Evolutionary conservation across 2,797 vertebrate species (phyloP), one percentile per base, ranked within the genome.

Genomic region (Pipistrellus kuhlii): DNA sequence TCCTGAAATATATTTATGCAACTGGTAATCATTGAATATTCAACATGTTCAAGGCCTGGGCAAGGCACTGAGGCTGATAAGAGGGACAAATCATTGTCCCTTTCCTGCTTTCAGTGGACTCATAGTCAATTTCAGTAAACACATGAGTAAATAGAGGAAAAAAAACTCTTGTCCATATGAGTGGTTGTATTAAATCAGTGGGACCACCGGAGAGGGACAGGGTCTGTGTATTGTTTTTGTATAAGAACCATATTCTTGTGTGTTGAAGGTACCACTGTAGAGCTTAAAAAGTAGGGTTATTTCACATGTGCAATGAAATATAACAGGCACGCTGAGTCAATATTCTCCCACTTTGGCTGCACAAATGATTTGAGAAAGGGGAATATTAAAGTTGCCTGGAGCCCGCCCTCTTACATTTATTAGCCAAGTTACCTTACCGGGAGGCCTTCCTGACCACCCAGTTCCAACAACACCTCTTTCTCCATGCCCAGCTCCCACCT

Each of bases 341-440:
- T 71, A 15, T 18, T 83, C 59, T 83, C 44, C 25, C 38, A 68
- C 5, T 53, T 80, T 23, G 38, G 32, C 35, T 38, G 23, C n/a
- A 72, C 93, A 88, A 76, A 81, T 71, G 46, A 38, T 82, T 88
- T 80, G 41, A 44, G 18, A 90, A 92, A 94, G 6, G 11, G 32
- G 20, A 90, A 73, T 73, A 66, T 62, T 51, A 80, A 68, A 93
- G n/a, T 59, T 64, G 25, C 53, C 44, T 30, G 20, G 15, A 77
- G 51, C 3, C 51, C 84, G 62, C 13, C n/a, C 46, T 68, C 62
- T 69, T 53, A 14, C 0, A 8, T 68, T 66, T 78, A 32, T 71
- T 88, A 71, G 73, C n/a, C 64, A 82, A 82, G 48, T 62, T 32
- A 35, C 38, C 44, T 48, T 81, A 77, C 46, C 5, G 0, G 71